Conservation (phyloP, 2,888 invertebrate species). For the Ypsolopha scabrella region DNA sequence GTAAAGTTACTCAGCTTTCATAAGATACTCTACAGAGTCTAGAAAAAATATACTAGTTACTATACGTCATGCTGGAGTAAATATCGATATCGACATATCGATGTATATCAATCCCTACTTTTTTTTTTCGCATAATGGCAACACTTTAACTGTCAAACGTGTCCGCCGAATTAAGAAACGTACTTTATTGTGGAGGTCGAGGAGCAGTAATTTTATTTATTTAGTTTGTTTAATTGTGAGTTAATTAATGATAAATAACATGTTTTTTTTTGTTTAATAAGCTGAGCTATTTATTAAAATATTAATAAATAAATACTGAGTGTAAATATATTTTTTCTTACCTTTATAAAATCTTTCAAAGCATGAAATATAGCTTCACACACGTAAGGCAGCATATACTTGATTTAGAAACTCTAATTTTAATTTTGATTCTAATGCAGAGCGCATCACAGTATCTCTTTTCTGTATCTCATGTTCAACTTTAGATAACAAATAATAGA, state of each 20-base stretch:
- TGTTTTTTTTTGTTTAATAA: not conserved
- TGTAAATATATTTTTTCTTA: not conserved
- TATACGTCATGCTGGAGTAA: no score
- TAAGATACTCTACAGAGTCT: no score
- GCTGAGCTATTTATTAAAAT: not conserved
- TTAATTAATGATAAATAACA: not conserved
- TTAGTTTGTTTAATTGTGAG: not conserved
- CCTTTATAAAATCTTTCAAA: slow-evolving; percentile 2
- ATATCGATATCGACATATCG: no score
- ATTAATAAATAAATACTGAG: not conserved
- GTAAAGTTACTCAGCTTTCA: no score
- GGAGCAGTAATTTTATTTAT: no score
- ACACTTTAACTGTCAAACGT: no score
- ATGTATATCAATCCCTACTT: no score
- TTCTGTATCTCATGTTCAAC: not conserved
- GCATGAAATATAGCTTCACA: slow-evolving; percentile 3
- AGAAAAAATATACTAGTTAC: no score
- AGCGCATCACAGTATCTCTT: slow-evolving; percentile 3
- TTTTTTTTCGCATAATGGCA: no score
- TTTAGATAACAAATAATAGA: not conserved
- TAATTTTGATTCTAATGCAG: slow-evolving; percentile 2
- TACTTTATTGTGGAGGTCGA: no score
- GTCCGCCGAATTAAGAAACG: no score
- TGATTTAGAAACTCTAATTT: slow-evolving; percentile 4
- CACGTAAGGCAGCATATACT: not conserved